Conservation (phyloP, 2,113 vertebrate genomes). For the Carlito syrichta region DNA sequence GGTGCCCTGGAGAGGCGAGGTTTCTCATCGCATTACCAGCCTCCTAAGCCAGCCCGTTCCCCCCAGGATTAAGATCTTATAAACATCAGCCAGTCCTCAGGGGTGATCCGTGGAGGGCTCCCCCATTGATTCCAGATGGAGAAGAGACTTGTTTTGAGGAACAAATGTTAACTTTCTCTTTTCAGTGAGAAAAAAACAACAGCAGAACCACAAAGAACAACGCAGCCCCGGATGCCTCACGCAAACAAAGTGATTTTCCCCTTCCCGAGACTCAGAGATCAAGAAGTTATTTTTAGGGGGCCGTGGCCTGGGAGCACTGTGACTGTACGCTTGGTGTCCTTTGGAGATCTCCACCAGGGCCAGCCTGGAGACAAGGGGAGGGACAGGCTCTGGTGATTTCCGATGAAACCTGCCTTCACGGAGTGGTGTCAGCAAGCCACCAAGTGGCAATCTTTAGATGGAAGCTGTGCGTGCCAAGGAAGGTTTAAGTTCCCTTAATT, state of each 20-base stretch:
- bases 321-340: conserved; percentile 1
- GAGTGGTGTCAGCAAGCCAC: conserved; percentile 21
- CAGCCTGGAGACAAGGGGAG: neutral
- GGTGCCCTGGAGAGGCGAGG: conserved; percentile 51
- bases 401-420: neutral
- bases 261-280: conserved; percentile 4
- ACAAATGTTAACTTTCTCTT: conserved; percentile 54
- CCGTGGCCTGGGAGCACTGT: neutral
- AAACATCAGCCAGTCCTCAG: conserved; percentile 69
- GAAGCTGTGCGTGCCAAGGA: neutral
- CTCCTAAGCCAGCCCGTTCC: conserved; percentile 38
- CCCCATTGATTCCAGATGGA: conserved; percentile 47
- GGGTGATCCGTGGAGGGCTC: conserved; percentile 17
- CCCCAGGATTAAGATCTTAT: conserved; percentile 54
- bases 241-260: conserved; percentile 1
- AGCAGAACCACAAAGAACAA: neutral
- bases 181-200: neutral
- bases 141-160: conserved; percentile 43
- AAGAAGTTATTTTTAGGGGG: conserved; percentile 46
- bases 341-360: conserved; percentile 29
- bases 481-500: neutral
- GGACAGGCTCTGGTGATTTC: neutral
- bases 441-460: neutral
- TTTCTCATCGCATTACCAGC: conserved; percentile 52
- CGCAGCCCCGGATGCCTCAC: accelerated